Base-by-base conservation (phyloP, 2,888 invertebrate genomes). In the Cryptus viduatorius region DNA sequence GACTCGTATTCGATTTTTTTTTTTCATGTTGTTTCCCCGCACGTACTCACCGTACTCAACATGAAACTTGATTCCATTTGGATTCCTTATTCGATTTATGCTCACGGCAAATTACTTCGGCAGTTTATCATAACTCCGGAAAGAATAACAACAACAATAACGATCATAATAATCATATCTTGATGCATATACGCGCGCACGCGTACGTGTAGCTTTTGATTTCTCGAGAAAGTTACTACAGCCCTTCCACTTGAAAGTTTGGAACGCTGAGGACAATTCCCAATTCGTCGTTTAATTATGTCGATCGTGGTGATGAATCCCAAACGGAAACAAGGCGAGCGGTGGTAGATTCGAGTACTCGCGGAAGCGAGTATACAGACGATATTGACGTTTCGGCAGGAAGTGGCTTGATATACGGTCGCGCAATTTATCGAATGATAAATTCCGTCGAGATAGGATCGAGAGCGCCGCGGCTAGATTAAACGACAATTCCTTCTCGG, bases 391-490 rank as follows among this genome's bases (percentile, higher is more conserved):
- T 79, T 88, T 87, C 82, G 84, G 87, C 85, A 88, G 89, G 89
- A 90, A 90, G 90, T 90, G 29, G 86, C 87, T 88, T 90, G 91
- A 91, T 90, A 91, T 90, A 91, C 87, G 88, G 88, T 76, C 59
- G 86, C 83, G 90, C 91, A 92, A 93, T 93, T 93, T 93, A 93
- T 93, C 92, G 92, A 93, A 93, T 93, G 93, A 93, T 93, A 93
- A 92, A 93, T 93, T 93, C 90, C 90, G 84, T 86, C 84, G 86
- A 91, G 93, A 93, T 93, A 92, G 93, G 90, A 93, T 92, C 93
- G 84, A 79, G 81, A 61, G 48, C 82, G 84, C 79, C 79, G 90
- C 90, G 91, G 92, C 92, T 92, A 92, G 93, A 93, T 93, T 93
- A 93, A 93, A 93, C 91, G 92, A 90, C 92, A 90, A 93, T 91